phyloP scores from a whole-genome alignment of 2,113 vertebrate species.

The Protobothrops flavoviridis region DNA sequence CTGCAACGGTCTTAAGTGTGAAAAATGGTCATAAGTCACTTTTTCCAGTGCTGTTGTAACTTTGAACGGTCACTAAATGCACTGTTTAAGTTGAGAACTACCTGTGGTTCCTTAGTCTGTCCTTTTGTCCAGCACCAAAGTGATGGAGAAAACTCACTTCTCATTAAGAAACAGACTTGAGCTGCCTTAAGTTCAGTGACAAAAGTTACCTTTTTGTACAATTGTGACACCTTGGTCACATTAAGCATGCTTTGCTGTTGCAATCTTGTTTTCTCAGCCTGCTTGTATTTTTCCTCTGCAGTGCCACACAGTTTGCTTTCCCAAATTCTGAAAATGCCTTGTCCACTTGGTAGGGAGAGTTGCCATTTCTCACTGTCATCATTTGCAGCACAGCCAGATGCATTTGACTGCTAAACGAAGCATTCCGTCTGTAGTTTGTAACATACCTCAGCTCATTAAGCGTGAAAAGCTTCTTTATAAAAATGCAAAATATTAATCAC shows the following conservation, averaged over 20 bases:
- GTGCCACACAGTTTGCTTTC: background rate
- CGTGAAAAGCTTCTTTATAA: slow-evolving; percentile 18
- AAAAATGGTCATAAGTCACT: too few species aligned
- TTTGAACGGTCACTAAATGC: too few species aligned
- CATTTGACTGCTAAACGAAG: slow-evolving; percentile 25
- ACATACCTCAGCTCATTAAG: slow-evolving; percentile 20
- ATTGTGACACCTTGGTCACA: background rate
- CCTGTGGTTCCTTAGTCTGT: background rate
- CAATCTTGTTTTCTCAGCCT: background rate
- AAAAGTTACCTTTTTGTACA: background rate
- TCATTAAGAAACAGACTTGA: too few species aligned
- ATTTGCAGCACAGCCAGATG: background rate
- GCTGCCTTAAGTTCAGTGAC: background rate
- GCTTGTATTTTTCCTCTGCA: background rate
- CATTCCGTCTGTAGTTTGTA: slow-evolving; percentile 10
- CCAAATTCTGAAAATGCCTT: slow-evolving; percentile 4
- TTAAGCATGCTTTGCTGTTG: background rate
- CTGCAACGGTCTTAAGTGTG: too few species aligned
- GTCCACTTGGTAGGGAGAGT: background rate
- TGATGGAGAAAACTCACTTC: background rate
- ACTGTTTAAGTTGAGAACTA: too few species aligned
- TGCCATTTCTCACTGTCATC: background rate
- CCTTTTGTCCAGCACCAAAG: background rate
- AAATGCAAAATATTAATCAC: slow-evolving; percentile 27
- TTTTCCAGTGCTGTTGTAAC: too few species aligned